Base-by-base conservation (phyloP, 2,113 vertebrate species). In the Proteles cristata region DNA sequence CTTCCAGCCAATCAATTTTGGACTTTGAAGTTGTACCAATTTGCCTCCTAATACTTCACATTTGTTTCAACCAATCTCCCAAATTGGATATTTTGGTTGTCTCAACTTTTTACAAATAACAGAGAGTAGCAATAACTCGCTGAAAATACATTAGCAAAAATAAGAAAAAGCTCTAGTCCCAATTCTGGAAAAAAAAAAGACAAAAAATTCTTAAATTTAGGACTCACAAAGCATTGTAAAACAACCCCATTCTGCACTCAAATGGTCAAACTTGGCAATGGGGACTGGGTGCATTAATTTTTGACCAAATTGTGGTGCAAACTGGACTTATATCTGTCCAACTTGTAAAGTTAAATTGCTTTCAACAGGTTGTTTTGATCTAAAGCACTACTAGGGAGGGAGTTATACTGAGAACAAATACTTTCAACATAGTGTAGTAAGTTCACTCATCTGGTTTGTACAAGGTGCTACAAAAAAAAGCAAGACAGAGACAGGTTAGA, bases 71-170 rank as follows among this genome's bases (percentile, higher is more conserved):
- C 4, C 5, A 74, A 2, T 81, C 26, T 66, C 35, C 43, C 71
- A 76, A 95, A 43, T 35, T 84, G 11, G 16, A 19, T 88, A 50
- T 83, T 90, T 91, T 77, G n/a, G 55, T 69, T 81, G 48, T 86
- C 81, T 95, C 23, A 90, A 25, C 15, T 80, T 95, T 97, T 97
- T 80, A 76, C 14, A 85, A 94, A 77, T 93, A 88, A 63, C 4
- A 53, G 19, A 48, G 28, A 84, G 14, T 55, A 77, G 55, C 61
- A 85, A 87, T 4, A 80, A 61, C 14, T 92, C 61, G 11, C 14
- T 84, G 48, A 97, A 96, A 92, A 65, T 86, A 92, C 88, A 55
- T 83, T 16, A 81, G 15, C 16, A 86, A 74, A 85, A 61, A 53
- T 45, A 11, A 86, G 35, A 31, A 96, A 96, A 84, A 74, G 2